A percentile compares a stretch with the other conserved stretches of the same genome.
phyloP scores from a whole-genome alignment of 2,797 vertebrate species.

The Acanthurus lineatus region DNA sequence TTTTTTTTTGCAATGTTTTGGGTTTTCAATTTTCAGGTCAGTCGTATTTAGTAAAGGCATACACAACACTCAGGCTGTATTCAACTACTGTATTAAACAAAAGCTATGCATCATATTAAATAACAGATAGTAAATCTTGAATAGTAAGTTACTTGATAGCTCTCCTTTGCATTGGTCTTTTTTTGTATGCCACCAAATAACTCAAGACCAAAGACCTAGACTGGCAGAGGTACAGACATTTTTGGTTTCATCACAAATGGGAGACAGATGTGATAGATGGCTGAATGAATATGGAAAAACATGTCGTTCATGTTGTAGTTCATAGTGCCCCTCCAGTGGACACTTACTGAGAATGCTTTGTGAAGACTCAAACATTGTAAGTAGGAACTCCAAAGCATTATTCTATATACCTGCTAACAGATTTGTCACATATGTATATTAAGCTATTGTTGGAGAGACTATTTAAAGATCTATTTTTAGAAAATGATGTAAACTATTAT shows the following conservation, averaged over 20 bases:
- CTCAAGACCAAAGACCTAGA: slow-evolving; percentile 12
- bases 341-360: slow-evolving; percentile 52
- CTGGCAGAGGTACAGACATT: slow-evolving; percentile 24
- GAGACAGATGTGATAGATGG: slow-evolving; percentile 18
- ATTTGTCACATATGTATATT: slow-evolving; percentile 87
- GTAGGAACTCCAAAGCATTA: slow-evolving; percentile 66
- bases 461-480: slow-evolving; percentile 90
- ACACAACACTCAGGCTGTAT: slow-evolving; percentile 78
- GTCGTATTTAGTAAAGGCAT: slow-evolving; percentile 59
- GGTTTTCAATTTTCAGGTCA: slow-evolving; percentile 65
- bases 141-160: slow-evolving; percentile 47
- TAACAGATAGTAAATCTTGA: slow-evolving; percentile 36
- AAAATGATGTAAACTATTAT: slow-evolving; percentile 80
- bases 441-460: slow-evolving; percentile 84
- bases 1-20: slow-evolving; percentile 49
- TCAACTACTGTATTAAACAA: slow-evolving; percentile 81
- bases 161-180: slow-evolving; percentile 47
- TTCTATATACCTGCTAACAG: slow-evolving; percentile 71
- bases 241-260: slow-evolving; percentile 8
- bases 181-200: slow-evolving; percentile 34
- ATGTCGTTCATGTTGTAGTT: slow-evolving; percentile 16
- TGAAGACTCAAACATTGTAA: slow-evolving; percentile 61
- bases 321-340: slow-evolving; percentile 3
- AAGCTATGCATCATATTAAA: slow-evolving; percentile 61
- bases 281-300: slow-evolving; percentile 19